These are phyloP conservation scores for Galendromus occidentalis DNA, from an alignment of 1,140 invertebrate genomes.

Conservation along the genomic window DNA sequence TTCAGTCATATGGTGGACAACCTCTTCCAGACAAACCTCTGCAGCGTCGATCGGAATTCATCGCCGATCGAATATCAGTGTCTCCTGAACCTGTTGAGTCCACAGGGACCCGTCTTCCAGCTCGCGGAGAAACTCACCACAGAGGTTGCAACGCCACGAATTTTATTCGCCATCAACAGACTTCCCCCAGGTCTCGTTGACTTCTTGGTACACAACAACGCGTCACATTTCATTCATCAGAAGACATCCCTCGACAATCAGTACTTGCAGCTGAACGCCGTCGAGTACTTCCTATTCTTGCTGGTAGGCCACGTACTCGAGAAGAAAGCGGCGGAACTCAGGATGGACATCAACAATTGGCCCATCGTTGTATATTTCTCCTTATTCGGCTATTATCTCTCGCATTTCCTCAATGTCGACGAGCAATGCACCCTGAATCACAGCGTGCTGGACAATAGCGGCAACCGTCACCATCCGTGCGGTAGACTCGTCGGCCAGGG, in stretches of 20 bases:
- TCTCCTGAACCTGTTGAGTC: background rate
- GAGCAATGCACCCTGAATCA: background rate
- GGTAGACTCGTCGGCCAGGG: background rate
- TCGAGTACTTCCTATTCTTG: background rate
- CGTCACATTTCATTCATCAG: background rate
- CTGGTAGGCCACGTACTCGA: background rate
- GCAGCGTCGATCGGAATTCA: background rate
- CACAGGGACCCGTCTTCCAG: background rate
- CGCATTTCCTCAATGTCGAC: background rate
- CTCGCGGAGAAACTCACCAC: constrained; percentile 8
- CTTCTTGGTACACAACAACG: background rate
- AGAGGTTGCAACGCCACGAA: background rate
- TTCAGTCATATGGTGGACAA: background rate
- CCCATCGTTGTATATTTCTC: background rate
- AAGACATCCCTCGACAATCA: background rate
- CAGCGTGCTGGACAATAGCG: background rate
- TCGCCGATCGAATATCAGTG: background rate
- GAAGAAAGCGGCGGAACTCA: background rate
- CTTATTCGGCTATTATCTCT: background rate
- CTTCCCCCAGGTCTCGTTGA: background rate
- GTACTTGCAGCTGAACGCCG: background rate
- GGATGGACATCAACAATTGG: constrained; percentile 2
- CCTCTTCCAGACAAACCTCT: constrained; percentile 3
- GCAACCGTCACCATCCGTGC: background rate
- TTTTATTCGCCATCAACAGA: background rate